Evolutionary conservation across 2,888 invertebrate species (phyloP).

Genomic region (Drepanosiphum platanoidis): DNA sequence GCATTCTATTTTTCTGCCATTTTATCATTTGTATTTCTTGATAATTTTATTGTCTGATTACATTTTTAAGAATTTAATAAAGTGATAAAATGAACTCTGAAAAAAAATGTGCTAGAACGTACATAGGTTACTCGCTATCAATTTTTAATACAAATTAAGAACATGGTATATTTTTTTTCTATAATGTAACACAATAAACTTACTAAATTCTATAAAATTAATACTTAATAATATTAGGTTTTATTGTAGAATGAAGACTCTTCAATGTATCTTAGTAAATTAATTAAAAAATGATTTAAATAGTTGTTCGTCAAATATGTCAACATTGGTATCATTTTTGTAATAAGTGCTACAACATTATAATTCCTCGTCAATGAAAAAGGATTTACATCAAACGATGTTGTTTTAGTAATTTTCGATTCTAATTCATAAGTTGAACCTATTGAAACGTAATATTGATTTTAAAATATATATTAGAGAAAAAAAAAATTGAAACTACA

Average conservation of each 20-base stretch:
- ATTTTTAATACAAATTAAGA: not conserved
- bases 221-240: too few relatives aligned
- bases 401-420: not conserved
- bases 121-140: too few relatives aligned
- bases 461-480: too few relatives aligned
- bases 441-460: not conserved
- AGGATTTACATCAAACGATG: not conserved
- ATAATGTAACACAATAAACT: not conserved
- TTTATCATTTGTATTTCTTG: too few relatives aligned
- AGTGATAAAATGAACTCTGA: too few relatives aligned
- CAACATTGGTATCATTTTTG: conserved; percentile 6
- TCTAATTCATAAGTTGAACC: not conserved
- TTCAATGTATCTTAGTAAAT: not conserved
- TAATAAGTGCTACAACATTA: not conserved
- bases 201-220: not conserved
- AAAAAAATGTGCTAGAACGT: too few relatives aligned
- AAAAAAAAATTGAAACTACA: too few relatives aligned
- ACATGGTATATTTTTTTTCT: not conserved
- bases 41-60: too few relatives aligned
- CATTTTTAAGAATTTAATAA: too few relatives aligned
- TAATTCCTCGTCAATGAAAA: not conserved
- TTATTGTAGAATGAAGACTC: conserved; percentile 5
- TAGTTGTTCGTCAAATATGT: not conserved
- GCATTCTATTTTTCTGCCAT: too few relatives aligned
- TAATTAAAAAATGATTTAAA: not conserved